phyloP scores from a whole-genome alignment of 2,797 vertebrate genomes.

The Buceros bicornis region DNA sequence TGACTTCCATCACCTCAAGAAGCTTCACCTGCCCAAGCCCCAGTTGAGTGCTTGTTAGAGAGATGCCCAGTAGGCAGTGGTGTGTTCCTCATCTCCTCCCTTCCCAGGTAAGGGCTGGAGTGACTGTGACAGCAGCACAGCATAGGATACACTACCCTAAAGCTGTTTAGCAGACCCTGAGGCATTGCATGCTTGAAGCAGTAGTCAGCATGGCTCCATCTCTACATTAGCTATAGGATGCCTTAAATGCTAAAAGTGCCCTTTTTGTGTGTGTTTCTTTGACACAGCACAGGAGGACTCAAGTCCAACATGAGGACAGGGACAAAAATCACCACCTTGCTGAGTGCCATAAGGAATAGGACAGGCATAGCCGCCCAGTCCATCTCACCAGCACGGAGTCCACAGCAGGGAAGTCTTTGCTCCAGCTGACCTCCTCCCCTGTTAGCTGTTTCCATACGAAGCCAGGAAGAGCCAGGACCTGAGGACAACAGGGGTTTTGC shows the following conservation, averaged over 20 bases:
- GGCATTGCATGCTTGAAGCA: neutral
- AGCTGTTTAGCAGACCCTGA: neutral
- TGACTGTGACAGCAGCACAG: neutral
- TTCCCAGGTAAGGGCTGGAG: neutral
- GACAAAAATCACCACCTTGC: neutral
- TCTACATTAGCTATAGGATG: neutral
- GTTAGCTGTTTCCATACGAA: conserved; percentile 97
- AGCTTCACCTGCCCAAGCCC: conserved; percentile 89
- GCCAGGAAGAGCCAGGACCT: conserved; percentile 96
- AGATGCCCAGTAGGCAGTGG: neutral
- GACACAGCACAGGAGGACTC: neutral
- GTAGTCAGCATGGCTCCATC: neutral
- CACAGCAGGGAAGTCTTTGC: conserved; percentile 94
- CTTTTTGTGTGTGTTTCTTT: neutral
- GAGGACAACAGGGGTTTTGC: conserved; percentile 1
- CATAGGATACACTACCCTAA: neutral
- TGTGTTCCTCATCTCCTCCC: neutral
- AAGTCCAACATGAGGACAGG: neutral
- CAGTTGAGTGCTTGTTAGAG: neutral
- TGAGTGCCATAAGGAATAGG: neutral
- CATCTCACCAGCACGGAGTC: conserved; percentile 93
- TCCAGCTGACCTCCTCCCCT: conserved; percentile 95
- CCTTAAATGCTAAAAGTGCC: neutral
- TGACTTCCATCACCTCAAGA: conserved; percentile 94
- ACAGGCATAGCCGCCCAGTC: neutral